Evolutionary conservation across 2,113 vertebrate species (phyloP).

Genomic region (Clarias batrachus): DNA sequence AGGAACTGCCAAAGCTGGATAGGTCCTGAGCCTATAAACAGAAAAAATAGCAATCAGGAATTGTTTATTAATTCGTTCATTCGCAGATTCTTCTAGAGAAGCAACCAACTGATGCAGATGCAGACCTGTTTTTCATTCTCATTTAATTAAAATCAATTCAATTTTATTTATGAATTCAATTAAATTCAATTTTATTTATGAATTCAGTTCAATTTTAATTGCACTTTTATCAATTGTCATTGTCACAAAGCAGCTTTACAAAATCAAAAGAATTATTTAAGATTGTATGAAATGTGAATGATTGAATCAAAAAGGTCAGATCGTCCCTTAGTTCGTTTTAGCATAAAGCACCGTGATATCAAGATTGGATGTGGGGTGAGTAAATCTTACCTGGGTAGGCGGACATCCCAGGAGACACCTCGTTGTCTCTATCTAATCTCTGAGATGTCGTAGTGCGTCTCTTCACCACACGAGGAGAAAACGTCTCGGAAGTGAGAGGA

Average conservation of each 20-base stretch:
- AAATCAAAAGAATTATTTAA: too few relatives aligned
- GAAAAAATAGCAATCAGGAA: not conserved
- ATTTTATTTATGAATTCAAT: too few relatives aligned
- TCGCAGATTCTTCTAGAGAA: not conserved
- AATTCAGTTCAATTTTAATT: too few relatives aligned
- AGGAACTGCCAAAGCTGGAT: constrained; percentile 83
- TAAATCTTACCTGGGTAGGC: constrained; percentile 71
- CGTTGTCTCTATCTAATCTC: constrained; percentile 66
- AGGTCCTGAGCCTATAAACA: constrained; percentile 71
- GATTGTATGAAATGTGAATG: too few relatives aligned
- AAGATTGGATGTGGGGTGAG: too few relatives aligned
- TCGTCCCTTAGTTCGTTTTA: not conserved
- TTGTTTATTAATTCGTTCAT: too few relatives aligned
- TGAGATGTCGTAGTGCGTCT: constrained; percentile 61
- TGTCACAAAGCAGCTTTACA: too few relatives aligned
- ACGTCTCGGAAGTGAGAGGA: constrained; percentile 61
- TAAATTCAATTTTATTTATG: too few relatives aligned
- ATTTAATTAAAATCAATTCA: too few relatives aligned
- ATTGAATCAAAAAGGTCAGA: too few relatives aligned
- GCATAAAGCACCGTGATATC: not conserved
- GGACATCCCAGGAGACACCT: constrained; percentile 66
- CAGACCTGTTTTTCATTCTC: not conserved
- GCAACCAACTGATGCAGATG: not conserved
- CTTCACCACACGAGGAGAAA: constrained; percentile 75
- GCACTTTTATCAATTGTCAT: too few relatives aligned